Evolutionary conservation across 2,797 vertebrate genomes (phyloP), one percentile per base, ranked within the genome.

Genomic region (Erpetoichthys calabaricus): DNA sequence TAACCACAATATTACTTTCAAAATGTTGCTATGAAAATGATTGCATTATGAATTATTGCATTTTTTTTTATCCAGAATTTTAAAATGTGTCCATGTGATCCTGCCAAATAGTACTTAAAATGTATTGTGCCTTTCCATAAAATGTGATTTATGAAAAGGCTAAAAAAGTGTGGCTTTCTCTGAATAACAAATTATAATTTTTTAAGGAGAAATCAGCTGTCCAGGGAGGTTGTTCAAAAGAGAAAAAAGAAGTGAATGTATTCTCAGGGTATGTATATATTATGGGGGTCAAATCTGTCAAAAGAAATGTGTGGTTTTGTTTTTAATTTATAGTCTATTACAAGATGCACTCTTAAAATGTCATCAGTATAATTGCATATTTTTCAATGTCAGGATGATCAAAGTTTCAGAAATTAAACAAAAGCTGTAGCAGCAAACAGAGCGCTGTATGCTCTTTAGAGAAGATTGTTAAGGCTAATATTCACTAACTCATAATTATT

Each of bases 261-360:
- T 87, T 87, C 86, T 88, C 85, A 87, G 86, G 86, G 85, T 87
- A 86, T 85, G 78, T 85, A 86, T 75, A 73, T 79, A 77, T 78
- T 77, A 78, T 74, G 78, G 71, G 78, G 76, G 77, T 81, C 70
- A 61, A 56, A 80, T 84, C 25, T 25, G 25, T 25, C 25, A 25
- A 25, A 25, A 25, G 25, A 25, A 25, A 25, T 25, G 25, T 65
- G 73, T 49, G 5, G n/a, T 49, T 49, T 74, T 73, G 63, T 74
- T 75, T 75, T 80, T 78, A 64, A 75, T 79, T 75, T 69, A 75
- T 76, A 75, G 69, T 68, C 74, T 67, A 73, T 69, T 68, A 75
- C 71, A 69, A 67, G 64, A 64, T 66, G 59, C 60, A 74, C 64
- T 64, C 75, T 75, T 68, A 68, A 75, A 3, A 7, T 49, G 47